Conservation (phyloP, 2,113 vertebrate species). For the Loxodonta africana region DNA sequence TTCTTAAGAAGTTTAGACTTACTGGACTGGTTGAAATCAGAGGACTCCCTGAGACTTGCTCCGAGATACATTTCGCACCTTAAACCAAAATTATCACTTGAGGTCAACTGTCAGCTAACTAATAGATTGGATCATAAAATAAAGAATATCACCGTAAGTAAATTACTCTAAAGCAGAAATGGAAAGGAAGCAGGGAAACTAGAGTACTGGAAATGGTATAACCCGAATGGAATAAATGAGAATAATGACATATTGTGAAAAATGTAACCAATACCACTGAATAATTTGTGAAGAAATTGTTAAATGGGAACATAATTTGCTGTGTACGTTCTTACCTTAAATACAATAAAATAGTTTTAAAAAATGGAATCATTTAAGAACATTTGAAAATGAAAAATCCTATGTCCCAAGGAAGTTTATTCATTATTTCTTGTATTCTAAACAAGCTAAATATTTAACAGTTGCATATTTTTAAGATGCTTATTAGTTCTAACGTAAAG, state of each 20-base stretch:
- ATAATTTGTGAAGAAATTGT: background rate
- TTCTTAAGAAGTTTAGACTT: background rate
- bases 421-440: background rate
- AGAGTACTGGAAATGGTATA: background rate
- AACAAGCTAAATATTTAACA: conserved; percentile 2
- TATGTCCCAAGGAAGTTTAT: background rate
- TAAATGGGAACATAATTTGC: background rate
- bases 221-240: background rate
- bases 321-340: background rate
- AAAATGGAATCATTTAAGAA: background rate
- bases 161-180: background rate
- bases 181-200: background rate
- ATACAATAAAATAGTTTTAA: background rate
- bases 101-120: background rate
- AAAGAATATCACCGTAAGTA: background rate
- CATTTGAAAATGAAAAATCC: conserved; percentile 37
- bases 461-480: conserved; percentile 26
- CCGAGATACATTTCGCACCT: background rate
- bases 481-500: conserved; percentile 60
- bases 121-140: background rate
- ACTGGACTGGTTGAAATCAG: background rate
- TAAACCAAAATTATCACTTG: background rate
- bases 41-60: background rate
- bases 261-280: background rate
- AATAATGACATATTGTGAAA: background rate